Percentiles rank a stretch among this genome's conserved stretches.
Evolutionary conservation across 2,888 invertebrate species (phyloP).

Genomic region (Brenthis ino): DNA sequence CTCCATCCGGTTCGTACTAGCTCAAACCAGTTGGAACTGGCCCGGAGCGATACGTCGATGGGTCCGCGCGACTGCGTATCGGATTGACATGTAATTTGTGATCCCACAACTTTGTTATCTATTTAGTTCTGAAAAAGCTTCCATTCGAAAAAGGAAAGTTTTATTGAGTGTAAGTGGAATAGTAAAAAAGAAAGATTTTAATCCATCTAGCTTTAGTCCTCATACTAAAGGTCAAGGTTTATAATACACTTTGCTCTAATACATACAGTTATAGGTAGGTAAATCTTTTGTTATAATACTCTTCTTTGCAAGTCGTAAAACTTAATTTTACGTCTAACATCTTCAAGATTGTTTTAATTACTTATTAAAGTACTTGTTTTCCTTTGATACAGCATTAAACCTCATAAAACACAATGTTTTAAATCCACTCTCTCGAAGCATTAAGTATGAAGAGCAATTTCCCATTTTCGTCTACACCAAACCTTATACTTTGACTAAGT

Average conservation of each 20-base stretch:
- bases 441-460: slow-evolving; percentile 64
- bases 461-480: slow-evolving; percentile 61
- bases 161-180: slow-evolving; percentile 2
- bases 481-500: slow-evolving; percentile 52
- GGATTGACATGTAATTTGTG: slow-evolving; percentile 71
- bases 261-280: slow-evolving; percentile 4
- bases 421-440: slow-evolving; percentile 55
- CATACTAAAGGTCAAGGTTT: not conserved
- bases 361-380: slow-evolving; percentile 42
- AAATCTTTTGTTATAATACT: slow-evolving; percentile 13
- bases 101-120: slow-evolving; percentile 55
- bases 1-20: slow-evolving; percentile 45
- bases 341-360: slow-evolving; percentile 24
- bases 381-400: slow-evolving; percentile 41
- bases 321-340: slow-evolving; percentile 23
- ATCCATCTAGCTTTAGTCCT: not conserved
- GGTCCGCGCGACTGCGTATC: slow-evolving; percentile 63
- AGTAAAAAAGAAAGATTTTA: not conserved
- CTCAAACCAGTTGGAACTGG: slow-evolving; percentile 45
- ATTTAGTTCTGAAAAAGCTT: slow-evolving; percentile 23
- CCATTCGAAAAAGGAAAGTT: slow-evolving; percentile 5
- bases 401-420: slow-evolving; percentile 61
- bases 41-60: slow-evolving; percentile 52
- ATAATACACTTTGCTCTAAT: slow-evolving; percentile 2
- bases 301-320: slow-evolving; percentile 10